Evolutionary conservation across 2,797 vertebrate genomes (phyloP).

Genomic region (Emys orbicularis): DNA sequence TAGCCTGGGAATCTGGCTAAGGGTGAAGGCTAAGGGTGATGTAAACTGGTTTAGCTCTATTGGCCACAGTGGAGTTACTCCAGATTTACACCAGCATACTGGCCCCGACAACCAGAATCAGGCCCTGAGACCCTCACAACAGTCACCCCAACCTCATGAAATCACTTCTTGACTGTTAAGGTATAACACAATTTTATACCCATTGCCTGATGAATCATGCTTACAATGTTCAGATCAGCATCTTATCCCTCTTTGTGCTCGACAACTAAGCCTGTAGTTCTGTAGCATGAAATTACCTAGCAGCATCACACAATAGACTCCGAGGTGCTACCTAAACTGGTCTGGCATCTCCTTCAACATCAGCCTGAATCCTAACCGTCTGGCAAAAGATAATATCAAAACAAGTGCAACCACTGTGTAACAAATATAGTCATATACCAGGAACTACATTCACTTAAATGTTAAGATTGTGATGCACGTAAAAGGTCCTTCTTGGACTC

Average conservation of each 20-base stretch:
- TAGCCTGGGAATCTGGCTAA: background rate
- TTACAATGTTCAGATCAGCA: slow-evolving; percentile 72
- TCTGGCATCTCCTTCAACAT: slow-evolving; percentile 73
- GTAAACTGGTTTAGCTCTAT: background rate
- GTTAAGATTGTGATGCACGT: rapidly evolving
- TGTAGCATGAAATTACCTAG: slow-evolving; percentile 71
- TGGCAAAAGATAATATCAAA: slow-evolving; percentile 54
- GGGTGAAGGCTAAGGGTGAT: background rate
- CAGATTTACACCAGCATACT: background rate
- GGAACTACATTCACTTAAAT: slow-evolving; percentile 12
- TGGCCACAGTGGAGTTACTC: background rate
- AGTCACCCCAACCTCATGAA: background rate
- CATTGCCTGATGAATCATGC: slow-evolving; percentile 40
- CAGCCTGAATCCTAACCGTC: slow-evolving; percentile 76
- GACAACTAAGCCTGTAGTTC: slow-evolving; percentile 67
- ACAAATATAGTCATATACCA: slow-evolving; percentile 57
- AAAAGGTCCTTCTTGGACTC: background rate
- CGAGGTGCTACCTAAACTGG: slow-evolving; percentile 73
- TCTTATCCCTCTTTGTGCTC: slow-evolving; percentile 43
- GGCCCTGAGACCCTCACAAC: background rate
- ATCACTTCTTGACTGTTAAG: background rate
- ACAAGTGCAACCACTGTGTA: slow-evolving; percentile 15
- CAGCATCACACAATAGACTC: slow-evolving; percentile 48
- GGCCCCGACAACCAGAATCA: background rate
- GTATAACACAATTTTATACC: background rate